Conservation (phyloP, 2,888 invertebrate species). For the Agapostemon virescens region DNA sequence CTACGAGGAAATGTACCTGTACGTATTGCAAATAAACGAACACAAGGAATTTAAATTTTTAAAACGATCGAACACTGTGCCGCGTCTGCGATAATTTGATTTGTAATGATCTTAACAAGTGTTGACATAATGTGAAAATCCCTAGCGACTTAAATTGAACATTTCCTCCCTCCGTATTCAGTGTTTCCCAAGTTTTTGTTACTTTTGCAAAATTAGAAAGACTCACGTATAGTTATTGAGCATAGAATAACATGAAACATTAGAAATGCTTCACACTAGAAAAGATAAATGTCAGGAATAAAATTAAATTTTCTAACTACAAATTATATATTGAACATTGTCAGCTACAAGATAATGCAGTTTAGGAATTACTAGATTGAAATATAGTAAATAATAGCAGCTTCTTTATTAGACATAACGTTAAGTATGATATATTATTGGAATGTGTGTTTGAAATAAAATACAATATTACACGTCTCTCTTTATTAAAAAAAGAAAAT, state of each 20-base stretch:
- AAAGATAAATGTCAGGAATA: not conserved
- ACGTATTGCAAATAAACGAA: constrained; percentile 16
- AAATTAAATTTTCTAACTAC: not conserved
- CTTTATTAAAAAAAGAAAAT: constrained; percentile 2
- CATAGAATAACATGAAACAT: not conserved
- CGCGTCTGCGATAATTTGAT: constrained; percentile 62
- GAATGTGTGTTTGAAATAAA: not conserved
- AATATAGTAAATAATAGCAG: constrained; percentile 13
- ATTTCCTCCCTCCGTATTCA: constrained; percentile 22
- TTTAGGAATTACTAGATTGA: constrained; percentile 23
- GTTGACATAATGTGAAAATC: constrained; percentile 50
- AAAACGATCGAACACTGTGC: constrained; percentile 57
- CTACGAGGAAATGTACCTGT: constrained; percentile 54
- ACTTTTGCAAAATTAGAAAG: not conserved
- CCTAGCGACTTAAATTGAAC: constrained; percentile 37
- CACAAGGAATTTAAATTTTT: constrained; percentile 48
- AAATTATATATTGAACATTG: not conserved
- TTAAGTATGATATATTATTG: not conserved
- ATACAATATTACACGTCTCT: not conserved
- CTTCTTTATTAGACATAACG: constrained; percentile 3
- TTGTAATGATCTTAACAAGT: constrained; percentile 51
- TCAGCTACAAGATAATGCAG: not conserved
- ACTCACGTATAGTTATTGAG: not conserved
- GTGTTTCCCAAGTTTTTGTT: constrained; percentile 11
- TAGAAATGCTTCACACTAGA: not conserved